Evolutionary conservation across 2,797 vertebrate genomes (phyloP), one percentile per base, ranked within the genome.

Genomic region (Taenioides sp.): DNA sequence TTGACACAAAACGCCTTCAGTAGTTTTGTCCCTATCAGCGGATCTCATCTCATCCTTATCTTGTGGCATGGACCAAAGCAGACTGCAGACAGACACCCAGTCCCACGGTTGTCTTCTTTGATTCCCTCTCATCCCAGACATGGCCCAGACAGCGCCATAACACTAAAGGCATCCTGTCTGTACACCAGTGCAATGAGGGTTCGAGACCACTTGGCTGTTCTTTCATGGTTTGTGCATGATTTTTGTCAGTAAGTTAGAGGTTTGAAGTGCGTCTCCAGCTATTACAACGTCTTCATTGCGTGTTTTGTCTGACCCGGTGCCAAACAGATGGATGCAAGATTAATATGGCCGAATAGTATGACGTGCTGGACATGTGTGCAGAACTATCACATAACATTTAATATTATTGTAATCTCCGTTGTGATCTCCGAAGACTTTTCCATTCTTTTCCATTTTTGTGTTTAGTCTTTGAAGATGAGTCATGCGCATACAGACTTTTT

Each of bases 291-390:
- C 28, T 67, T 67, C 55, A 55, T 64, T 77, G 58, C n/a, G 16
- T 0, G 43, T 72, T 58, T 50, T 59, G 66, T 72, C 27, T 74
- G 54, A 50, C 57, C 34, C 50, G 16, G 63, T 63, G 73, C 74
- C 69, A 69, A 20, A 60, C n/a, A 55, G 64, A 78, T 28, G 23
- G 70, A 67, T 71, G 40, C 22, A 37, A 61, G 69, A 79, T 71
- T 74, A 78, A 81, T 61, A 64, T 58, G 40, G 67, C 71, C 73
- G 65, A 77, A 71, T 69, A 74, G 76, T 59, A 60, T 65, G 74
- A 74, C 64, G 34, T 18, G 27, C 69, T 60, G 52, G 54, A 78
- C 59, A 73, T 50, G 71, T 75, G 78, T 64, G 65, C 73, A 70
- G 10, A 27, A 37, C 34, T 63, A 66, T 78, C 67, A 11, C 55